A percentile compares a stretch with the other conserved stretches of the same genome.
Conservation (phyloP, 2,113 vertebrate species). For the Malaclemys terrapin region DNA sequence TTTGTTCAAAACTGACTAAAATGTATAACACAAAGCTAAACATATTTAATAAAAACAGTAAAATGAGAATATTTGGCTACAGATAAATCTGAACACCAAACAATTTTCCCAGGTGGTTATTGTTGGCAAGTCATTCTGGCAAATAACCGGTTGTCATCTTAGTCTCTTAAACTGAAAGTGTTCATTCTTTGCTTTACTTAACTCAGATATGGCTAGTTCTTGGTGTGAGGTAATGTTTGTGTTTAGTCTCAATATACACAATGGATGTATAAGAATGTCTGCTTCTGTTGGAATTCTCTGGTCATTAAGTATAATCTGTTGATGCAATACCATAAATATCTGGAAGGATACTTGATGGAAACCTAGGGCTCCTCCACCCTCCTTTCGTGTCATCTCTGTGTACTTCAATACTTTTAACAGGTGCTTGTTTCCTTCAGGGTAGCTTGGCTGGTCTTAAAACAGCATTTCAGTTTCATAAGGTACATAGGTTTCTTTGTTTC, state of each 20-base stretch:
- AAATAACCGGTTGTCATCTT: not conserved
- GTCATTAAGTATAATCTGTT: not conserved
- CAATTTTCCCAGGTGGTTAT: no score
- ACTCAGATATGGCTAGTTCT: not conserved
- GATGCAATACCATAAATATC: not conserved
- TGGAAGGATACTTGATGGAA: not conserved
- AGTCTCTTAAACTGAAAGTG: not conserved
- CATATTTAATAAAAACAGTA: no score
- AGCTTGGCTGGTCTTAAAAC: not conserved
- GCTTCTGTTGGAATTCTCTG: no score
- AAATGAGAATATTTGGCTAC: not conserved
- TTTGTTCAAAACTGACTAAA: not conserved
- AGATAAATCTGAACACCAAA: not conserved
- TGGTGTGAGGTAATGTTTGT: rapidly evolving
- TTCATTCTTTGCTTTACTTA: not conserved
- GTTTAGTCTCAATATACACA: not conserved
- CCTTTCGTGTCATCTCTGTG: rapidly evolving
- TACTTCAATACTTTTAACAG: rapidly evolving
- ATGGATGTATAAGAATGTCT: no score
- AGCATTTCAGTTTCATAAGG: rapidly evolving
- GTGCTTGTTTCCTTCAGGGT: not conserved
- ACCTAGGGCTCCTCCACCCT: not conserved
- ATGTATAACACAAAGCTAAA: not conserved
- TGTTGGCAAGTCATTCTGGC: not conserved
- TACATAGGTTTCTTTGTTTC: not conserved